Percentiles rank a stretch among this genome's conserved stretches.
Evolutionary conservation across 1,140 invertebrate species (phyloP).

Genomic region (Odontomachus brunneus): DNA sequence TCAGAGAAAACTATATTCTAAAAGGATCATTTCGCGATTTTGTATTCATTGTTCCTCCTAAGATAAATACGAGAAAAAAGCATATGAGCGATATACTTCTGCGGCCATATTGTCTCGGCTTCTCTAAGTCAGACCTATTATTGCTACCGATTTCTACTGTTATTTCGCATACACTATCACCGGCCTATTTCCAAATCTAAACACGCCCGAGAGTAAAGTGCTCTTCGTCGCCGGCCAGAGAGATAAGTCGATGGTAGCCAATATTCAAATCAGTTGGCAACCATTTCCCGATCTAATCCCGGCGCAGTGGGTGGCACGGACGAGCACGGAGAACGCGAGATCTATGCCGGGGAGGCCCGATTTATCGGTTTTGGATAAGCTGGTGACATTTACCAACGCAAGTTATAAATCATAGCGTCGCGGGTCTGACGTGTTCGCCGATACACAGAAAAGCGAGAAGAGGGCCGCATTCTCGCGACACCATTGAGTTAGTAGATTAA

Average conservation of each 20-base stretch:
- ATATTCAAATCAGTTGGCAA: conserved; percentile 76
- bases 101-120: no score
- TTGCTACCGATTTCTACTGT: neutral
- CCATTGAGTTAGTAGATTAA: conserved; percentile 55
- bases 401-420: conserved; percentile 63
- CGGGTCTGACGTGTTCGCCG: conserved; percentile 63
- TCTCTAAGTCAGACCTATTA: neutral
- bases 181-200: conserved; percentile 56
- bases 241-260: conserved; percentile 70
- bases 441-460: conserved; percentile 42
- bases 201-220: conserved; percentile 54
- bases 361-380: conserved; percentile 75
- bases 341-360: conserved; percentile 50
- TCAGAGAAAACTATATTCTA: no score
- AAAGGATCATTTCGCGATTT: no score
- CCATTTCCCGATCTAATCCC: conserved; percentile 72
- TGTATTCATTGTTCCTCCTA: no score
- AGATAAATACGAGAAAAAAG: no score
- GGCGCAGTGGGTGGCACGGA: conserved; percentile 42
- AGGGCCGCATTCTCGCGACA: conserved; percentile 15
- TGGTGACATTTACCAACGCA: conserved; percentile 64
- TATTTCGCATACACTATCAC: neutral
- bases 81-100: no score
- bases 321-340: conserved; percentile 16
- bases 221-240: conserved; percentile 29